A percentile compares a stretch with the other conserved stretches of the same genome.
Conservation (phyloP, 2,113 vertebrate species). For the Eptesicus fuscus region DNA sequence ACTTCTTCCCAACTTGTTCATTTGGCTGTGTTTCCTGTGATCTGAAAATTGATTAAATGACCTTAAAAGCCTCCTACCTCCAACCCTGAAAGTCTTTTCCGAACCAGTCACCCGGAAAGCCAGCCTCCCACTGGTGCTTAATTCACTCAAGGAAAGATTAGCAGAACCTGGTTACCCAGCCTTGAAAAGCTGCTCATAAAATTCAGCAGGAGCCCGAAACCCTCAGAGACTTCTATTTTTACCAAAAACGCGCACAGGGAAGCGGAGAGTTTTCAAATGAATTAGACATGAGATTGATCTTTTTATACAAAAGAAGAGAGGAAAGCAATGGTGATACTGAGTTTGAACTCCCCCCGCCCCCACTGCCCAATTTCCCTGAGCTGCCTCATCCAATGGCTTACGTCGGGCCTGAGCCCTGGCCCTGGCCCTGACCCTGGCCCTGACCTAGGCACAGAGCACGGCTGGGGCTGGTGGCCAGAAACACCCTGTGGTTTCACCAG, state of each 20-base stretch:
- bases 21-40: background rate
- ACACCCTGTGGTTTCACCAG: background rate
- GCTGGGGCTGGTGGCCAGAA: background rate
- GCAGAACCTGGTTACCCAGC: slow-evolving; percentile 60
- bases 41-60: slow-evolving; percentile 10
- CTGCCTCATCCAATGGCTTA: background rate
- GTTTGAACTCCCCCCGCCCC: background rate
- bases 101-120: slow-evolving; percentile 60
- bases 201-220: slow-evolving; percentile 68
- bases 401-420: background rate
- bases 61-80: slow-evolving; percentile 64
- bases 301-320: slow-evolving; percentile 61
- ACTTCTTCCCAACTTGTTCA: background rate
- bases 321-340: background rate
- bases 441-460: background rate
- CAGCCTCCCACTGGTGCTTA: slow-evolving; percentile 60
- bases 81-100: slow-evolving; percentile 52
- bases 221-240: slow-evolving; percentile 78
- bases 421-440: background rate
- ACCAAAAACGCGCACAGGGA: slow-evolving; percentile 71
- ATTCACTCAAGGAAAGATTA: slow-evolving; percentile 71
- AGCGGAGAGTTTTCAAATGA: slow-evolving; percentile 73
- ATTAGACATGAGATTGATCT: slow-evolving; percentile 75
- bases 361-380: background rate
- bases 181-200: slow-evolving; percentile 71